Conservation (phyloP, 2,113 vertebrate species). For the Grammomys dolichurus region DNA sequence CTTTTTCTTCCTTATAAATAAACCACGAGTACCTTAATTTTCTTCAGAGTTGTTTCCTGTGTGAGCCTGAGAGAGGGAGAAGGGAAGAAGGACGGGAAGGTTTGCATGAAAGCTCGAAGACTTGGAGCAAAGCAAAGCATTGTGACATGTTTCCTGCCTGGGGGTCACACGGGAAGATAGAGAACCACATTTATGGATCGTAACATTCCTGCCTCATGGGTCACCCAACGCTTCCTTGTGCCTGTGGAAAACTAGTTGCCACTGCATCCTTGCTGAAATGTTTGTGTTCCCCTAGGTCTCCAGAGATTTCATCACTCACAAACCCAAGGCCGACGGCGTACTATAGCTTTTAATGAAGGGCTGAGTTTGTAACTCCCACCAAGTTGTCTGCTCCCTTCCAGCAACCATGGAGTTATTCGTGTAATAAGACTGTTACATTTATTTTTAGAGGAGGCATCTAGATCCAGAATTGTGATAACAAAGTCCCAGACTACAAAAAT, state of each 20-base stretch:
- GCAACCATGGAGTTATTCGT: not conserved
- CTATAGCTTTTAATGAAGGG: not conserved
- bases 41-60: not conserved
- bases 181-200: not conserved
- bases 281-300: not conserved
- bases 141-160: not conserved
- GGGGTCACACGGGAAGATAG: not conserved
- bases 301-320: not conserved
- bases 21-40: not conserved
- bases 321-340: not conserved
- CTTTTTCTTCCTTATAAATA: slow-evolving; percentile 12
- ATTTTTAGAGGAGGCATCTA: slow-evolving; percentile 12
- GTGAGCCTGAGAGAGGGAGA: not conserved
- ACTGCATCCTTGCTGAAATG: not conserved
- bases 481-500: not conserved
- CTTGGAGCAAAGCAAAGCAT: not conserved
- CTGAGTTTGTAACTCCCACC: not conserved
- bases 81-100: not conserved
- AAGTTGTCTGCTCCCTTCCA: not conserved
- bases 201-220: not conserved
- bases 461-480: not conserved
- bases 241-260: not conserved
- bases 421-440: not conserved
- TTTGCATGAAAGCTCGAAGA: not conserved
- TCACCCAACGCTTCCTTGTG: not conserved